Conservation (phyloP, 2,888 invertebrate species). For the Aspidiotus rigidus region DNA sequence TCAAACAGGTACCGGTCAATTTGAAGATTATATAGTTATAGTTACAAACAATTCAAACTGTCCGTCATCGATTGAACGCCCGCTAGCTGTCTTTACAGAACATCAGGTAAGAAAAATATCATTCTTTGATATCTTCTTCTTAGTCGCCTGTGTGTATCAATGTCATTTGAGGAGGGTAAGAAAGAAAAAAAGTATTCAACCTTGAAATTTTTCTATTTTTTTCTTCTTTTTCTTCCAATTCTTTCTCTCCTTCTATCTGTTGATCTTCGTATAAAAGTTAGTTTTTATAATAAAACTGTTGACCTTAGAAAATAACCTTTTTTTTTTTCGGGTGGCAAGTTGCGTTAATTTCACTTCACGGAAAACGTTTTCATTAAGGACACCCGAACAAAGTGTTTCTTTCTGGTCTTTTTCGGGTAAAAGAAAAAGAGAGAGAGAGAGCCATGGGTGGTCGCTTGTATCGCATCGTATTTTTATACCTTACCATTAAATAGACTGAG, state of each 20-base stretch:
- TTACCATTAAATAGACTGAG: too few species aligned
- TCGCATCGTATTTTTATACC: too few species aligned
- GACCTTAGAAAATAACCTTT: constrained; percentile 29
- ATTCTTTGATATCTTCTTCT: constrained; percentile 22
- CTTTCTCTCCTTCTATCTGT: too few species aligned
- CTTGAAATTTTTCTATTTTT: constrained; percentile 11
- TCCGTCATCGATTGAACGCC: constrained; percentile 23
- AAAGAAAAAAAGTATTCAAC: constrained; percentile 10
- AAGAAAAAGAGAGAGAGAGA: neutral
- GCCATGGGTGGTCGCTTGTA: constrained; percentile 23
- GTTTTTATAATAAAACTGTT: constrained; percentile 17
- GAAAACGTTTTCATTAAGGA: constrained; percentile 32
- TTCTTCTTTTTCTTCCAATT: constrained; percentile 11
- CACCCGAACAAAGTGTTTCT: constrained; percentile 18
- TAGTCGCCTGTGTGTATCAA: neutral
- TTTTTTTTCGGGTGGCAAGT: constrained; percentile 22
- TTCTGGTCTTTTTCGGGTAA: constrained; percentile 11
- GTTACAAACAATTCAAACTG: constrained; percentile 29
- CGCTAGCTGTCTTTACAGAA: neutral
- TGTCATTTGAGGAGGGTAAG: constrained; percentile 15
- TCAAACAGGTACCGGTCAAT: constrained; percentile 27
- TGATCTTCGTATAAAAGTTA: too few species aligned
- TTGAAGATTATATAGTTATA: constrained; percentile 27
- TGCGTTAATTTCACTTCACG: constrained; percentile 30
- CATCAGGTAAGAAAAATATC: constrained; percentile 18